Base-by-base conservation (phyloP, 2,113 vertebrate species). In the Crotalus horridus region DNA sequence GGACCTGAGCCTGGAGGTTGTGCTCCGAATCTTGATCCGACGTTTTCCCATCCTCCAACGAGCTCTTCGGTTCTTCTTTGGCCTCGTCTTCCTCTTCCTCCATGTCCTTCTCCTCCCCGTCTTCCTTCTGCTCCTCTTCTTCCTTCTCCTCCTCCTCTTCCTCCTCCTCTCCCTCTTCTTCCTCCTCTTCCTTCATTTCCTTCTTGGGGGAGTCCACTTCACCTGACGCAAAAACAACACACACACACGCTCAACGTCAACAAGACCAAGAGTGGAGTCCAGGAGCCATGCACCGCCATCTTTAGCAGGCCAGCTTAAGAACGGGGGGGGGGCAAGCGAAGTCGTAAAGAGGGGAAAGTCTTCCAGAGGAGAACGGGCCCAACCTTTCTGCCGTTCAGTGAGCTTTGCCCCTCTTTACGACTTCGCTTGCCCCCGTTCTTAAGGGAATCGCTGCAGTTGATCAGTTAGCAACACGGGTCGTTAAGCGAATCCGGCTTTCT, bases 21-120 rank as follows among this genome's bases (percentile, higher is more conserved):
- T 48, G 43, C 15, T 98, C 98, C 95, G 97, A 95, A 96, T 99
- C 98, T 23, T 98, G 97, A 95, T 98, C 98, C 0, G 96, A 96
- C 91, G 95, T 96, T 20, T 96, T 95, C 64, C 97, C 97, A 85
- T 97, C 92, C 0, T 96, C 95, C 89, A 95, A 96, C 93, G 21
- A 10, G 17, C 33, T 59, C 26, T 43, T 58, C 1, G 23, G 11
- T 21, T 33, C 24, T 95, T 96, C 94, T 51, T 93, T 64, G 0
- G 94, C 94, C 59, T 96, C 95, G 3, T 95, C 95, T 39, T 97
- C 97, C 2, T 94, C 95, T 1, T 20, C 96, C 5, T 92, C 95
- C 21, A 94, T 91, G 6, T 93, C 92, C 0, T 90, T 92, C 8
- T 95, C 95, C 10, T 96, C 29, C 29, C 12, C 13, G 95, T 96